Evolutionary conservation across 2,888 invertebrate species (phyloP), one percentile per base, ranked within the genome.

Genomic region (Calliphora vomitoria): DNA sequence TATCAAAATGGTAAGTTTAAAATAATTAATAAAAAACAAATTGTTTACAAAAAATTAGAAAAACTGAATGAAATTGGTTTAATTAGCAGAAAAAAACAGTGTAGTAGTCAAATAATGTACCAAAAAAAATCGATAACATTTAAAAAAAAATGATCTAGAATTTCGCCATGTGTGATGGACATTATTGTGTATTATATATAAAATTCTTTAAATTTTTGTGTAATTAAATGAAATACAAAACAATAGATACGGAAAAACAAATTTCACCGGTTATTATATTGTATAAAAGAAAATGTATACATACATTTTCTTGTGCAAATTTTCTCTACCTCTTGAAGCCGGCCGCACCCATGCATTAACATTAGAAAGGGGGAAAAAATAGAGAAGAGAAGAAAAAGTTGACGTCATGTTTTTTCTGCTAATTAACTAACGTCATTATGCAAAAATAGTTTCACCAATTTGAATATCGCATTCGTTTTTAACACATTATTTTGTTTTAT

Each of bases 1-100:
- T 31, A 89, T 92, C 91, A 93, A 93, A 90, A 93, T 93, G 93
- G 93, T 93, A 91, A 93, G 93, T 90, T 31, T 44, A 78, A 76
- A 53, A 53, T 66, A 13, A n/a, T 47, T 18, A 41, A 44, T 1
- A 44, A 50, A 68, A 44, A 44, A 13, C 25, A 25, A 25, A 25
- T 25, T 20, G 5, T n/a, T n/a, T 18, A n/a, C 3, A 18, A 62
- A 74, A 11, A n/a, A n/a, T n/a, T n/a, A n/a, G n/a, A n/a, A 11
- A 78, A 50, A 20, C 15, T 15, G 1, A 5, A 20, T 58, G 10
- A 13, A 44, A 55, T 58, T 55, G 25, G 13, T 31, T 47, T 13
- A 55, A 58, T 47, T 38, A 38, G 35, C 44, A 8, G 25, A 35
- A 47, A 60, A n/a, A 60, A 78, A 55, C 5, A 31, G 11, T 31